Evolutionary conservation across 2,113 vertebrate genomes (phyloP).

Genomic region (Scolopax mira): DNA sequence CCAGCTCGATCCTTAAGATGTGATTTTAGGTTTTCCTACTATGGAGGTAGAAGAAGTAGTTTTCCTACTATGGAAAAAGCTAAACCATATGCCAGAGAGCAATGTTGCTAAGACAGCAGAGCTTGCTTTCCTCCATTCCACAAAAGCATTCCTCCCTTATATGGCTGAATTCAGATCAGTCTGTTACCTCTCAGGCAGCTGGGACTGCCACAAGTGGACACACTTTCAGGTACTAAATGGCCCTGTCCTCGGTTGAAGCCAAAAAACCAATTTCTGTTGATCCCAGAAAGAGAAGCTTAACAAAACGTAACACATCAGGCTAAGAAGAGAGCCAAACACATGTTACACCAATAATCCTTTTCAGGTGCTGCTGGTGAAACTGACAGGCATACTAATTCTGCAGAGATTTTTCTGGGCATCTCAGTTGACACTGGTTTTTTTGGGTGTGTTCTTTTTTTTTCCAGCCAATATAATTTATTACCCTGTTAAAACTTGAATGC

Average conservation of each 20-base stretch:
- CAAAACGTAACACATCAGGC: neutral
- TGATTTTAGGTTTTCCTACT: neutral
- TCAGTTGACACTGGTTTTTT: neutral
- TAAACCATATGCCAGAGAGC: neutral
- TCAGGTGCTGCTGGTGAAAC: neutral
- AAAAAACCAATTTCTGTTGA: neutral
- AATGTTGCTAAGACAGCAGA: neutral
- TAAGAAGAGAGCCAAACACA: neutral
- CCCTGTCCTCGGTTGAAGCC: neutral
- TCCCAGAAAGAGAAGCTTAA: neutral
- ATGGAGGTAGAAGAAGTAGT: neutral
- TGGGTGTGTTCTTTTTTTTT: neutral
- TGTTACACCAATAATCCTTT: neutral
- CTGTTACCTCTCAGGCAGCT: neutral
- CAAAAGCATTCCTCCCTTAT: neutral
- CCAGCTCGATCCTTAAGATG: neutral
- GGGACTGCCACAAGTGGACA: no score
- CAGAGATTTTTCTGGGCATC: neutral
- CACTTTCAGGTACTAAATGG: neutral
- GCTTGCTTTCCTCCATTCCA: neutral
- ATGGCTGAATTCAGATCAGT: neutral
- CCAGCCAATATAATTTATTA: neutral
- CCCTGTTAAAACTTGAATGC: neutral
- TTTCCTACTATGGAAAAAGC: neutral
- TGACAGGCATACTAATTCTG: neutral